Percentiles rank a stretch among this genome's conserved stretches.
Conservation (phyloP, 1,140 invertebrate genomes). For the Lepidotrigona ventralis region DNA sequence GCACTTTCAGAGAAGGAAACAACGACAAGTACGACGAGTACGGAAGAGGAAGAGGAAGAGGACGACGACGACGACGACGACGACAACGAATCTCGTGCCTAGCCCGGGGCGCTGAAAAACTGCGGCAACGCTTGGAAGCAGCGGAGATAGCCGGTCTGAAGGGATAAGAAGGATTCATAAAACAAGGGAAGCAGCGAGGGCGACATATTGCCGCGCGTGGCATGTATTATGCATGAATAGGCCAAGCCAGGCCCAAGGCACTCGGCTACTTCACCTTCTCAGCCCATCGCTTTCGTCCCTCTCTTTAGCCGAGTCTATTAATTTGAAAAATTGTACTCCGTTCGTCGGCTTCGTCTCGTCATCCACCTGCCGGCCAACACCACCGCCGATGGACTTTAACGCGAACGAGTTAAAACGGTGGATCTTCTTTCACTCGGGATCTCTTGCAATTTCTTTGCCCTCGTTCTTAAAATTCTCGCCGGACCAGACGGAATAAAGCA, state of each 20-base stretch:
- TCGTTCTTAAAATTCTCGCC: neutral
- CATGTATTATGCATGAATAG: constrained; percentile 77
- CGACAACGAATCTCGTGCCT: constrained; percentile 32
- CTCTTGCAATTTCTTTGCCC: neutral
- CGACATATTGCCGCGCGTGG: constrained; percentile 76
- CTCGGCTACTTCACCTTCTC: neutral
- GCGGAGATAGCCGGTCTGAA: constrained; percentile 44
- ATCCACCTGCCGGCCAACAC: neutral
- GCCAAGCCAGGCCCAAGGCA: constrained; percentile 26
- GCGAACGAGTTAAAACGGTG: constrained; percentile 2
- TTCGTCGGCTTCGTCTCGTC: neutral
- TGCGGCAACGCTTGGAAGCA: constrained; percentile 37
- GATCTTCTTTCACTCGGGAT: neutral
- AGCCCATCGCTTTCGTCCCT: neutral
- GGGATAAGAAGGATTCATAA: constrained; percentile 66
- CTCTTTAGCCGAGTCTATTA: constrained; percentile 70
- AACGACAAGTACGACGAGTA: neutral
- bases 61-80: neutral
- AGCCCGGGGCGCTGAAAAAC: constrained; percentile 30
- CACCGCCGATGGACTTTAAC: constrained; percentile 4
- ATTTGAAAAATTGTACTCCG: constrained; percentile 72
- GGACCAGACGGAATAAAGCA: neutral
- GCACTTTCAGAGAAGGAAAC: constrained; percentile 7
- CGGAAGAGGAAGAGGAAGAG: neutral
- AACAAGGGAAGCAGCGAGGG: constrained; percentile 65